Evolutionary conservation across 2,113 vertebrate species (phyloP), one percentile per base, ranked within the genome.

Genomic region (Indicator maculatus): DNA sequence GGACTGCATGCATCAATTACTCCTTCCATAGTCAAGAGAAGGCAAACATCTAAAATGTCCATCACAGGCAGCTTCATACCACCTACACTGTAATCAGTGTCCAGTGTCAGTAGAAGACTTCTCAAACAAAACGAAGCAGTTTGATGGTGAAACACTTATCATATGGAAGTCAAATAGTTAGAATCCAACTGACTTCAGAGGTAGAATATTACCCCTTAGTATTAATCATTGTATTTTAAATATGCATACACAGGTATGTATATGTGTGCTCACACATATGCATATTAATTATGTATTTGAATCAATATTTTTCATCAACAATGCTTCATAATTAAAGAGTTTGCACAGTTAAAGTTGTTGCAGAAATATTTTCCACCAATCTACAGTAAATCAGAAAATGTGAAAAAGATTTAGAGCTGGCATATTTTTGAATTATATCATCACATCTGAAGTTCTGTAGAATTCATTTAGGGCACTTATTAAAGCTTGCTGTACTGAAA

Each of bases 181-280:
- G 74, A 67, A 83, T 75, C 14, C 53, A 70, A 12, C 15, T 75
- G 56, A 65, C 14, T 60, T 85, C 79, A 83, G 59, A 89, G 19
- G 3, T 11, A 41, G 33, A 83, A 71, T 81, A 8, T 66, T 38
- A 39, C 3, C 4, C 19, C 21, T 69, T 60, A 26, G 52, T 81
- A 87, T 65, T 79, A 93, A 65, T 58, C 38, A 82, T 14, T 24
- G 47, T 14, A n/a, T 93, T 93, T 89, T 87, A 65, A 66, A 76
- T 0, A 0, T 79, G 26, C 31, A 26, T 55, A 24, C 19, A 19
- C 18, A 69, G 18, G 9, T 50, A 30, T 20, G 36, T 14, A 15
- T 39, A 39, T 38, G 16, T 24, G 6, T 61, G 71, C 44, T 45
- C 3, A 39, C 26, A 33, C 11, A 24, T 18, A 53, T 33, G 13